These are phyloP conservation scores for Andrena camellia DNA, from an alignment of 2,888 invertebrate species.

Conservation along the genomic window DNA sequence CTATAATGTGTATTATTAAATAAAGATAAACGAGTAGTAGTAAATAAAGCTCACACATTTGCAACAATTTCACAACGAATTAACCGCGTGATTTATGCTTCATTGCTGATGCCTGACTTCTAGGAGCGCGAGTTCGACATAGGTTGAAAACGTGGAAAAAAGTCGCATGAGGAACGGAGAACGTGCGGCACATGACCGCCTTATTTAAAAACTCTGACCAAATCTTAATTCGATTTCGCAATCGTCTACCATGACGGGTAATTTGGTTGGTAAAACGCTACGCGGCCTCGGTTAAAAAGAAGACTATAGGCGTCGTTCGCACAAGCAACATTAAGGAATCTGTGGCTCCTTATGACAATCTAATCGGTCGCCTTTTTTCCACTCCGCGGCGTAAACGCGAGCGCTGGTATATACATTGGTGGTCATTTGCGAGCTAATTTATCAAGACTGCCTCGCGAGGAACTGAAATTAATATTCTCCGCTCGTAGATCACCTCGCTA, in stretches of 20 bases:
- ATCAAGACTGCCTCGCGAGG: conserved; percentile 52
- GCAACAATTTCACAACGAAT: conserved; percentile 19
- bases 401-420: conserved; percentile 32
- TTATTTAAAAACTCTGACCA: background rate
- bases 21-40: background rate
- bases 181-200: background rate
- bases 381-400: conserved; percentile 16
- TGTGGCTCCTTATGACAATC: conserved; percentile 38
- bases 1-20: conserved; percentile 33
- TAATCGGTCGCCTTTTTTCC: conserved; percentile 42
- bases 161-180: background rate
- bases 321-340: conserved; percentile 13
- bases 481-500: conserved; percentile 49
- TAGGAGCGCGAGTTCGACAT: background rate
- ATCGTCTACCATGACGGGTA: conserved; percentile 45
- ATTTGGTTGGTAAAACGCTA: conserved; percentile 55
- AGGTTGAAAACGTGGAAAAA: background rate
- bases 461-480: conserved; percentile 59
- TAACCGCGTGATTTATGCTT: conserved; percentile 11
- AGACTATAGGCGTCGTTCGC: background rate
- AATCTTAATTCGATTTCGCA: conserved; percentile 47
- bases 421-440: conserved; percentile 61
- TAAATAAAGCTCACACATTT: background rate
- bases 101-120: background rate
- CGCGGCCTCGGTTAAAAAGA: conserved; percentile 9